Base-by-base conservation (phyloP, 2,113 vertebrate species). In the Alethe castanea region DNA sequence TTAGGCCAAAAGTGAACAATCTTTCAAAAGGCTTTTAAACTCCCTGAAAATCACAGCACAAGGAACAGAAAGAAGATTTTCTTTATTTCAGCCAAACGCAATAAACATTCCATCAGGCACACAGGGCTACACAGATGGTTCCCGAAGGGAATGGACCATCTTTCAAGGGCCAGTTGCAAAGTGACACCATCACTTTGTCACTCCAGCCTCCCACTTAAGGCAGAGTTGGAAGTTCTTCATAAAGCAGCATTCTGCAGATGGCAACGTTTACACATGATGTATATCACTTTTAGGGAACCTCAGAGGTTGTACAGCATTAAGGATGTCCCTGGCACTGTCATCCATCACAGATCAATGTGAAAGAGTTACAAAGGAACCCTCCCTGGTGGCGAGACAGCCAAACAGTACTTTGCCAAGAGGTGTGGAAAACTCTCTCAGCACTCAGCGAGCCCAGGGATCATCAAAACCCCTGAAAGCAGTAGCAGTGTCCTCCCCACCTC, bases 111-210 rank as follows among this genome's bases (percentile, higher is more conserved):
- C 54, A 35, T 48, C 82, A 86, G 66, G 67, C 64, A 81, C 8
- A 1, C 19, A 69, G 80, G 80, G 29, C 82, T 78, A 74, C 40
- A 81, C 94, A 96, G 93, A 95, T 96, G 94, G 93, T 31, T 86
- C 89, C 79, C 19, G 8, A 82, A 94, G 65, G 28, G 86, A 92
- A 90, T 0, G 60, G 92, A 92, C 86, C 48, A 92, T 94, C 86
- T 88, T 96, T 96, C 94, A 96, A 93, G 80, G 88, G 86, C 93
- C 96, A 94, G 95, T 95, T 93, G 93, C 57, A 54, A 61, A 97
- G 80, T 96, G 96, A 96, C 96, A 96, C 88, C 61, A 81, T 78
- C 94, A 79, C 82, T 97, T 96, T 95, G 92, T 97, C 94, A 95
- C 88, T 90, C 80, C 88, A 86, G 80, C 65, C 74, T 94, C 86